Conservation (phyloP, 1,140 invertebrate species). For the Copidosoma floridanum region DNA sequence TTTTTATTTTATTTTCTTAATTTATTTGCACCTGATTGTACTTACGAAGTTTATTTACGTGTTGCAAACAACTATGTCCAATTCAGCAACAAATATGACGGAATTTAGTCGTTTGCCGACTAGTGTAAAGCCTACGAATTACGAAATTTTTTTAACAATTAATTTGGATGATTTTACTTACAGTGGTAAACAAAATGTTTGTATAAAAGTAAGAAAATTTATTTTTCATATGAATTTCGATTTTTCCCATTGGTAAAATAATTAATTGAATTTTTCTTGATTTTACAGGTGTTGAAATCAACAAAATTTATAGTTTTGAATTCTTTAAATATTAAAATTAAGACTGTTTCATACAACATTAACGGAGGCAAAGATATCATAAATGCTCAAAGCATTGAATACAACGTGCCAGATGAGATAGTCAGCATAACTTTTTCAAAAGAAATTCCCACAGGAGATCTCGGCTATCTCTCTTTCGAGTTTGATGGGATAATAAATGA, state of each 20-base stretch:
- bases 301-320: constrained; percentile 76
- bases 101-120: constrained; percentile 76
- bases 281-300: constrained; percentile 66
- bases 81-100: no score
- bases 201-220: constrained; percentile 70
- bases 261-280: no score
- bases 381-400: constrained; percentile 54
- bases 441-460: constrained; percentile 60
- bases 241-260: no score
- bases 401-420: constrained; percentile 69
- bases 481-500: constrained; percentile 86
- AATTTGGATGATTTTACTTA: constrained; percentile 80
- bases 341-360: constrained; percentile 58
- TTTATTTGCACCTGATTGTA: no score
- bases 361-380: constrained; percentile 9
- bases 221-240: no score
- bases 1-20: no score
- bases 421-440: constrained; percentile 67
- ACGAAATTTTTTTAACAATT: constrained; percentile 76
- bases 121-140: constrained; percentile 76
- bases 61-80: no score
- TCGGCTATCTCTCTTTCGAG: constrained; percentile 65
- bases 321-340: constrained; percentile 73
- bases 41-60: no score
- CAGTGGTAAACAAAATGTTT: constrained; percentile 73